Conservation (phyloP, 1,140 invertebrate genomes). For the Drosophila rhopaloa region DNA sequence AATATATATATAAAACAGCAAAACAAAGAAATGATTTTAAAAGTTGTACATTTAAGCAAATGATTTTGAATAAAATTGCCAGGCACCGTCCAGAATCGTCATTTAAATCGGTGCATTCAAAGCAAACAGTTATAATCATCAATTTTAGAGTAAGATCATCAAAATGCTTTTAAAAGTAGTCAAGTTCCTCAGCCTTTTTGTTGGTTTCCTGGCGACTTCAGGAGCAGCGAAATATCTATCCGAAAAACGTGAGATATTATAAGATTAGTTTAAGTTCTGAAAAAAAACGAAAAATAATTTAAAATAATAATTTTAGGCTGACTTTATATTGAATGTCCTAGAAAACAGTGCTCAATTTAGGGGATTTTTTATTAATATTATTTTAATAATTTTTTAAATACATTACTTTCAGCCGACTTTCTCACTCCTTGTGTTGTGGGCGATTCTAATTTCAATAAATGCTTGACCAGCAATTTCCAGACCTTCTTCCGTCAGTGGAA, state of each 20-base stretch:
- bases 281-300: neutral
- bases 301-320: no score
- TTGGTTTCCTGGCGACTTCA: conserved; percentile 8
- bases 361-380: no score
- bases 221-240: conserved; percentile 49
- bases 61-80: conserved; percentile 61
- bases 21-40: conserved; percentile 51
- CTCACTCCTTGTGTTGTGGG: conserved; percentile 52
- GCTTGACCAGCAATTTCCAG: conserved; percentile 57
- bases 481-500: conserved; percentile 61
- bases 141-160: neutral
- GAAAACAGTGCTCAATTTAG: no score
- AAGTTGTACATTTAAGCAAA: conserved; percentile 43
- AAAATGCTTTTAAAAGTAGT: conserved; percentile 39
- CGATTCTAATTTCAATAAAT: conserved; percentile 48
- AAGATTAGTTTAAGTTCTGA: neutral
- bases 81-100: conserved; percentile 15
- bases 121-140: conserved; percentile 23
- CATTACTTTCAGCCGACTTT: conserved; percentile 44
- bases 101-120: conserved; percentile 41
- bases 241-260: conserved; percentile 54
- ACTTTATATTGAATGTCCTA: no score
- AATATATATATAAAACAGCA: conserved; percentile 35
- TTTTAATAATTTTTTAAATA: no score
- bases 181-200: conserved; percentile 30